Evolutionary conservation across 2,888 invertebrate species (phyloP), one percentile per base, ranked within the genome.

Genomic region (Amphiduros pacificus): DNA sequence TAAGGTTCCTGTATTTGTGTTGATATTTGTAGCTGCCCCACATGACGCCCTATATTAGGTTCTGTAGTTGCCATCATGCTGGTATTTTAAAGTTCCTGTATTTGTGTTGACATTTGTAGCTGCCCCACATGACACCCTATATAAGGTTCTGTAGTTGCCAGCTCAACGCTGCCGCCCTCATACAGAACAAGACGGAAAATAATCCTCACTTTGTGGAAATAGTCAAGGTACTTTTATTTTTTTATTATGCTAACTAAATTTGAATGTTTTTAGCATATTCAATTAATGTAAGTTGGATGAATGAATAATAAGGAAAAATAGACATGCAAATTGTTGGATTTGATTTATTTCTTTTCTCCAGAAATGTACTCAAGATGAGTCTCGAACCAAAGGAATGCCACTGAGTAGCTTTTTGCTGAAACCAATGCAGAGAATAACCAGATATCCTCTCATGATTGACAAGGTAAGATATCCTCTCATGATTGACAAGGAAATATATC

Each of bases 361-460:
- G 66, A 87, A 86, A 71, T 86, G 86, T 72, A 88, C 89, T 72
- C 88, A 89, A 77, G 86, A 90, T 80, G 86, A n/a, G n/a, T n/a
- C 87, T 0, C 84, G 87, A 24, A 88, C 89, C 0, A 88, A 88
- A 75, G 90, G 90, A 56, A 57, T 69, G 65, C 65, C 69, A 11
- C 24, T 69, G n/a, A 64, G 88, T 66, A 89, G 90, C 26, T 91
- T 90, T 79, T 83, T 91, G 27, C 86, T 91, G 59, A 90, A 91
- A 79, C 91, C 91, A 4, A 90, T 91, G 89, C 91, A 91, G 78
- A 83, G 91, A 69, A 90, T 91, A 60, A 91, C 91, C 20, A 88
- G 89, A 77, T 91, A 91, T 82, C 91, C 91, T 1, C 83, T 91
- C 29, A 84, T 91, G 29, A 88, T 91, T 66, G 86, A 86, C 74